A percentile compares a stretch with the other conserved stretches of the same genome.
phyloP scores from a whole-genome alignment of 2,797 vertebrate genomes.

The Sebastiscus tertius region DNA sequence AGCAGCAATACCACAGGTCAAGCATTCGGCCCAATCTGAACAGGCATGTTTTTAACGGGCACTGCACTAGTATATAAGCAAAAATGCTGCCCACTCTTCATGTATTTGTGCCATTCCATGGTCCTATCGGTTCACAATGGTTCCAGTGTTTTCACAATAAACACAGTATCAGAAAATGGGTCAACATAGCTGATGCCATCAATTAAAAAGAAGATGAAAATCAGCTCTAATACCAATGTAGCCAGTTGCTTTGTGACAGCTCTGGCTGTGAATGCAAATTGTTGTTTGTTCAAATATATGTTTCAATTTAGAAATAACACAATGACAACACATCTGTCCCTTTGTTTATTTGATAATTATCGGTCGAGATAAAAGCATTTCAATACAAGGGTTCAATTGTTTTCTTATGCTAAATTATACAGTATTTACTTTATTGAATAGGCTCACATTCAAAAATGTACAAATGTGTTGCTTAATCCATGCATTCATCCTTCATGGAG shows the following conservation, averaged over 20 bases:
- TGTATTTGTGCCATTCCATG: constrained; percentile 5
- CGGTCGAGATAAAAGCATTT: not conserved
- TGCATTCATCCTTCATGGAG: constrained; percentile 15
- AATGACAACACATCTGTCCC: not conserved
- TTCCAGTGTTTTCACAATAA: not conserved
- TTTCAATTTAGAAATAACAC: not conserved
- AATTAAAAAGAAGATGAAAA: not conserved
- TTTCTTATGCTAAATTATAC: not conserved
- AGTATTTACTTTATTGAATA: not conserved
- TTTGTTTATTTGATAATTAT: constrained; percentile 19
- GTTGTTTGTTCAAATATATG: not conserved
- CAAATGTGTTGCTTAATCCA: constrained; percentile 3
- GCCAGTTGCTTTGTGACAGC: not conserved
- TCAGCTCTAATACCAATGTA: not conserved
- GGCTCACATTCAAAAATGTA: not conserved
- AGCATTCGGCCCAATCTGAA: too few relatives aligned
- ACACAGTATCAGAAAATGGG: not conserved
- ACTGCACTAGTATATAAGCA: too few relatives aligned
- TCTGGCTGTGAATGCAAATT: not conserved
- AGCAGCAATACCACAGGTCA: too few relatives aligned
- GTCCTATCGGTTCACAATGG: not conserved
- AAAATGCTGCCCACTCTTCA: not conserved
- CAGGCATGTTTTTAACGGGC: too few relatives aligned
- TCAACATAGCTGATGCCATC: not conserved
- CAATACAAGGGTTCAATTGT: not conserved